Conservation (phyloP, 2,888 invertebrate genomes). For the Allolobophora icterica region DNA sequence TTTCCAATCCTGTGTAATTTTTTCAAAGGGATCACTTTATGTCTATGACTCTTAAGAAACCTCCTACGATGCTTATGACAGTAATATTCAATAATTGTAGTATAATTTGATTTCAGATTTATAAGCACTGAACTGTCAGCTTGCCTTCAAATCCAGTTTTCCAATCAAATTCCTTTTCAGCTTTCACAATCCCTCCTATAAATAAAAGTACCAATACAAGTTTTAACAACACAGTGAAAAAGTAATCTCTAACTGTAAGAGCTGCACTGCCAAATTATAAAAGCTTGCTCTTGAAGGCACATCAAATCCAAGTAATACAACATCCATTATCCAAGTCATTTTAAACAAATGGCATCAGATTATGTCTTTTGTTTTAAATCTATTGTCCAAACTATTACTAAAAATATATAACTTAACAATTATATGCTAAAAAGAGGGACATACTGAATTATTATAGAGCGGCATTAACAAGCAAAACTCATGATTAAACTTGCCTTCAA, state of each 20-base stretch:
- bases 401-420: neutral
- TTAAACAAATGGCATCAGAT: neutral
- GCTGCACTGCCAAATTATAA: neutral
- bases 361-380: neutral
- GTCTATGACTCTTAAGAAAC: neutral
- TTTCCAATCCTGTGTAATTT: no score
- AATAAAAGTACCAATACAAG: neutral
- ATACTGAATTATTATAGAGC: neutral
- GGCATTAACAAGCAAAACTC: neutral
- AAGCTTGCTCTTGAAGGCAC: neutral
- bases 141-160: neutral
- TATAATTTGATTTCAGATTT: neutral
- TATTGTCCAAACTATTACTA: neutral
- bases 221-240: neutral
- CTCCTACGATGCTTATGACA: neutral
- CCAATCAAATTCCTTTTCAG: neutral
- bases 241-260: neutral
- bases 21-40: no score
- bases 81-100: neutral
- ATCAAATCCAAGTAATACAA: neutral
- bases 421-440: neutral
- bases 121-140: neutral
- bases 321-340: neutral
- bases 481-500: conserved; percentile 17
- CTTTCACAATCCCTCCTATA: neutral